phyloP scores from a whole-genome alignment of 53 echinoderm and acorn worm genomes.

The Zoroaster sp. region DNA sequence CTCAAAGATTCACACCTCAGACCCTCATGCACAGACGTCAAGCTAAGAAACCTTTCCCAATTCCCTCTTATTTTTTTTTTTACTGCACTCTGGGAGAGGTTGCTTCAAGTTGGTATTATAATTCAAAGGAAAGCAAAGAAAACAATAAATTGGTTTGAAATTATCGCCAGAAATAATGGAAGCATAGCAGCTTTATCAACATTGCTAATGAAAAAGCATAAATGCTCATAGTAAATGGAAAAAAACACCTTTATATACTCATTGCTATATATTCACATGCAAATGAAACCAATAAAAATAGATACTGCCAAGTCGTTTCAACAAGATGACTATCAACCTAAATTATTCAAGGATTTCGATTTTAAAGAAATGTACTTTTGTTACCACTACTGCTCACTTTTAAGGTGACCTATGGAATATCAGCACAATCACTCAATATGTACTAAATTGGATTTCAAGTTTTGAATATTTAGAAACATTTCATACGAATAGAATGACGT shows the following conservation, averaged over 20 bases:
- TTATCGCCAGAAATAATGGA: background rate
- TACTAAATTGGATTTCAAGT: constrained; percentile 13
- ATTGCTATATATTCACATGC: constrained; percentile 49
- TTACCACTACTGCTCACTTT: constrained; percentile 11
- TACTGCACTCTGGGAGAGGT: background rate
- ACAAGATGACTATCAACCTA: background rate
- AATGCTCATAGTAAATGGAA: background rate
- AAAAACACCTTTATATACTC: constrained; percentile 11
- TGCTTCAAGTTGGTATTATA: background rate
- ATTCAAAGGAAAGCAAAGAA: background rate
- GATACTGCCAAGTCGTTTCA: constrained; percentile 1
- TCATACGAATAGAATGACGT: constrained; percentile 9
- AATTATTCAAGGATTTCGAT: constrained; percentile 21
- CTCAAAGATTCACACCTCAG: too few relatives aligned
- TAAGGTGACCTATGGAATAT: constrained; percentile 28
- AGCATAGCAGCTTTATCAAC: background rate
- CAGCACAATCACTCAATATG: constrained; percentile 54
- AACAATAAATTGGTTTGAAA: background rate
- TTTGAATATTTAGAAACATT: constrained; percentile 19
- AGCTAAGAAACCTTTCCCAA: background rate
- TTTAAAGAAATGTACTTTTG: constrained; percentile 6
- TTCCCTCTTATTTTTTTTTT: too few relatives aligned
- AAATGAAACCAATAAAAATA: constrained; percentile 7
- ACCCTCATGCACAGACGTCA: background rate
- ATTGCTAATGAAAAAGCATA: background rate